Percentiles rank a stretch among this genome's conserved stretches.
Evolutionary conservation across 2,113 vertebrate species (phyloP).

Genomic region (Recurvirostra avosetta): DNA sequence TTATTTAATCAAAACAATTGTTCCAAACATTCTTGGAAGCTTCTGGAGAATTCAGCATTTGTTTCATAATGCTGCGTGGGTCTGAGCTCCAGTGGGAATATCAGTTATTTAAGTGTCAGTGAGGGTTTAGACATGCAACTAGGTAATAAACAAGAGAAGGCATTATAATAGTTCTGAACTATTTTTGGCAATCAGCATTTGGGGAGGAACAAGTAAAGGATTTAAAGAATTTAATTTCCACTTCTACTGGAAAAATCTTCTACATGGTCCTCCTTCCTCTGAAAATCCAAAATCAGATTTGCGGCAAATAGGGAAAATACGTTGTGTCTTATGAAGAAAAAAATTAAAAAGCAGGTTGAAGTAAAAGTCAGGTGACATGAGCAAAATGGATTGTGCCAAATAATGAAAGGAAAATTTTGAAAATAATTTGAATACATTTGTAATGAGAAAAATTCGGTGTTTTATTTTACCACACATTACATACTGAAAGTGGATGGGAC

Average conservation of each 20-base stretch:
- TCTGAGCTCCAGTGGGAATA: neutral
- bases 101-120: neutral
- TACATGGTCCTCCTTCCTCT: neutral
- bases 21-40: neutral
- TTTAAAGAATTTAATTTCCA: neutral
- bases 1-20: neutral
- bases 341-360: neutral
- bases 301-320: neutral
- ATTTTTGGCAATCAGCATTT: neutral
- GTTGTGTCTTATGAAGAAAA: neutral
- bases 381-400: neutral
- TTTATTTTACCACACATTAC: neutral
- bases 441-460: neutral
- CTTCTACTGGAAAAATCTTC: neutral
- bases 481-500: neutral
- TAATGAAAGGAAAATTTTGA: neutral
- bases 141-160: neutral
- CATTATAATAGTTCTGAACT: neutral
- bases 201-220: neutral
- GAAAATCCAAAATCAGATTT: neutral
- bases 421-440: neutral
- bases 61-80: neutral
- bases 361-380: neutral
- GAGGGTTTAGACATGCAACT: neutral
- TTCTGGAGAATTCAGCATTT: neutral